Evolutionary conservation across 2,113 vertebrate species (phyloP).

Genomic region (Ascaphus truei): DNA sequence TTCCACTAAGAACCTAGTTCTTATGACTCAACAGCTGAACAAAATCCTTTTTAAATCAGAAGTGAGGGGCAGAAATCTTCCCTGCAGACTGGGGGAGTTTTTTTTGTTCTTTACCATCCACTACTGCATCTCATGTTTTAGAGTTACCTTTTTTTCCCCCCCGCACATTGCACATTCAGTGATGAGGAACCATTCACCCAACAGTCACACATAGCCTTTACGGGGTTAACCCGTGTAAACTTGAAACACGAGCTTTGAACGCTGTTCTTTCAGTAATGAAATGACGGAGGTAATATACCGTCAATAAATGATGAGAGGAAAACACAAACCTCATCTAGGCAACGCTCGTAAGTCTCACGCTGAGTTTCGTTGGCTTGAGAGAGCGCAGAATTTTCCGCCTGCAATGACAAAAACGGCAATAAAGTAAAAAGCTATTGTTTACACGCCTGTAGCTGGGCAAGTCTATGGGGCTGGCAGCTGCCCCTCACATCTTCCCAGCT

Average conservation of each 20-base stretch:
- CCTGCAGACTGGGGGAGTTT: rapidly evolving
- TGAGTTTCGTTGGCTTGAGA: slow-evolving; percentile 91
- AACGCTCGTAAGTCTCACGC: slow-evolving; percentile 88
- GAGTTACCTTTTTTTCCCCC: too few species aligned
- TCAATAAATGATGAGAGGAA: too few species aligned
- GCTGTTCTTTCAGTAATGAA: too few species aligned
- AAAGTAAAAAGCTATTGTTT: background rate
- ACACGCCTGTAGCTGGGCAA: background rate
- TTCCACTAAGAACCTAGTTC: background rate
- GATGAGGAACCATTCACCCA: too few species aligned
- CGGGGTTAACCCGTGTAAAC: too few species aligned
- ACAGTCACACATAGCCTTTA: too few species aligned
- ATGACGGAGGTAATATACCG: too few species aligned
- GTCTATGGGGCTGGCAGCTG: too few species aligned
- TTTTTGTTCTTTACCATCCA: too few species aligned
- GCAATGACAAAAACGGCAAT: background rate
- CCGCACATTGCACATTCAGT: too few species aligned
- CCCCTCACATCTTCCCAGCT: background rate
- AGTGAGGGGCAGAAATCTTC: background rate
- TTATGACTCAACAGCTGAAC: background rate
- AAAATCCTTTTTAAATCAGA: background rate
- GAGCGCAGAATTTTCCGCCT: slow-evolving; percentile 89
- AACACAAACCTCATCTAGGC: slow-evolving; percentile 83
- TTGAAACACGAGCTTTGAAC: too few species aligned
- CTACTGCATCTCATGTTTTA: too few species aligned